These are phyloP conservation scores for Gambelia wislizenii DNA, from an alignment of 2,797 vertebrate genomes.

Conservation along the genomic window DNA sequence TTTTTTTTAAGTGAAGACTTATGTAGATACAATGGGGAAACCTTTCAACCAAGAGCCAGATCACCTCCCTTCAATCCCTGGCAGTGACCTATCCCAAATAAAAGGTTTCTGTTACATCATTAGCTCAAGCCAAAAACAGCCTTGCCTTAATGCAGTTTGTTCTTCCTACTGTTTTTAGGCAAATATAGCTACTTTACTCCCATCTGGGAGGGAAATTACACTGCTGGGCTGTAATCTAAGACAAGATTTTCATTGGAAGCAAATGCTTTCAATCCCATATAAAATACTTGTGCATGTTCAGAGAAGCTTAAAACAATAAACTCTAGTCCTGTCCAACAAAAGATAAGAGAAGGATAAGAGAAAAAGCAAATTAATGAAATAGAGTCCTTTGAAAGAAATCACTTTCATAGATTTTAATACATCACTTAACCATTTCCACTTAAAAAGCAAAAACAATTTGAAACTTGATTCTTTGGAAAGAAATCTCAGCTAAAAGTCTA, in stretches of 20 bases:
- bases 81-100: conserved; percentile 87
- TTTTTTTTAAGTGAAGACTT: conserved; percentile 88
- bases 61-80: conserved; percentile 83
- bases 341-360: conserved; percentile 89
- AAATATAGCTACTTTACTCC: conserved; percentile 89
- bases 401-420: conserved; percentile 78
- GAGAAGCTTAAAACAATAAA: conserved; percentile 99
- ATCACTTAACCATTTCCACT: conserved; percentile 82
- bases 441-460: conserved; percentile 60
- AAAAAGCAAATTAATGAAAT: conserved; percentile 78
- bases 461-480: conserved; percentile 82
- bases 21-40: conserved; percentile 93
- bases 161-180: conserved; percentile 96
- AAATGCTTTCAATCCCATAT: conserved; percentile 99
- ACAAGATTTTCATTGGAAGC: conserved; percentile 99
- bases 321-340: conserved; percentile 87
- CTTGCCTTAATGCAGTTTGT: conserved; percentile 92
- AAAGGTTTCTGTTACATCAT: conserved; percentile 96
- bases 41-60: conserved; percentile 86
- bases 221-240: conserved; percentile 97
- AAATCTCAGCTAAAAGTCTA: conserved; percentile 78
- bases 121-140: conserved; percentile 92
- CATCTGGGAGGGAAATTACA: conserved; percentile 88
- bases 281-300: conserved; percentile 97
- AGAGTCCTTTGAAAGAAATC: conserved; percentile 79